These are phyloP conservation scores for Psittacula derbiana DNA, from an alignment of 2,797 vertebrate species.

Conservation along the genomic window DNA sequence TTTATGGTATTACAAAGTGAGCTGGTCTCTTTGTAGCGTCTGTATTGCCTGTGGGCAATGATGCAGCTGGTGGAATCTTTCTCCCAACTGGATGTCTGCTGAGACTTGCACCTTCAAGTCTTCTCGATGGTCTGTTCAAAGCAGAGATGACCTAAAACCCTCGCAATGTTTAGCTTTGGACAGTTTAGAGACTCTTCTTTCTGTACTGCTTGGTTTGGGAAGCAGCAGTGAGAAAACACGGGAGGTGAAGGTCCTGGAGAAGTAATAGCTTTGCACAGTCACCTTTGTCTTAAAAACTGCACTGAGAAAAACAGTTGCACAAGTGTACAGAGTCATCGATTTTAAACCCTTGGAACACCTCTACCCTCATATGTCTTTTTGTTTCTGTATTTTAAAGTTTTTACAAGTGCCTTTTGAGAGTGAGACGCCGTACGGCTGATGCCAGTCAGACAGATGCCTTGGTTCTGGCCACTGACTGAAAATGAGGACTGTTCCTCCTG, in stretches of 20 bases:
- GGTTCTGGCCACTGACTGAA: not conserved
- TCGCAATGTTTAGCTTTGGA: not conserved
- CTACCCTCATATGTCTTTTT: too few relatives aligned
- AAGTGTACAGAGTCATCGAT: not conserved
- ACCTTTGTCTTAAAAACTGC: not conserved
- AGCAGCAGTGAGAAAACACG: not conserved
- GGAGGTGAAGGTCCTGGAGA: not conserved
- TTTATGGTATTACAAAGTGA: not conserved
- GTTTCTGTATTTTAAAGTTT: not conserved
- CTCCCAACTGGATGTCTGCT: not conserved
- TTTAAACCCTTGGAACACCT: not conserved
- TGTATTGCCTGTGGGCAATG: slow-evolving; percentile 20
- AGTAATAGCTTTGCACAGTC: not conserved
- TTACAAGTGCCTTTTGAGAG: not conserved
- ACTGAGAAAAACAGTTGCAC: not conserved
- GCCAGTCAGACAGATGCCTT: not conserved
- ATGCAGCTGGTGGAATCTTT: not conserved
- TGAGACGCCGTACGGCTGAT: accelerated
- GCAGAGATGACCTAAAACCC: not conserved
- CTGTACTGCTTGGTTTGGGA: not conserved
- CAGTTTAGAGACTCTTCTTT: not conserved
- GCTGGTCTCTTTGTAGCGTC: not conserved
- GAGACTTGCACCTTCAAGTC: not conserved
- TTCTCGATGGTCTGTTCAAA: not conserved
- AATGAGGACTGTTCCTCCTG: not conserved